Evolutionary conservation across 37 sponge, comb jelly and placozoan genomes (phyloP).

Genomic region (Oscarella lobularis): DNA sequence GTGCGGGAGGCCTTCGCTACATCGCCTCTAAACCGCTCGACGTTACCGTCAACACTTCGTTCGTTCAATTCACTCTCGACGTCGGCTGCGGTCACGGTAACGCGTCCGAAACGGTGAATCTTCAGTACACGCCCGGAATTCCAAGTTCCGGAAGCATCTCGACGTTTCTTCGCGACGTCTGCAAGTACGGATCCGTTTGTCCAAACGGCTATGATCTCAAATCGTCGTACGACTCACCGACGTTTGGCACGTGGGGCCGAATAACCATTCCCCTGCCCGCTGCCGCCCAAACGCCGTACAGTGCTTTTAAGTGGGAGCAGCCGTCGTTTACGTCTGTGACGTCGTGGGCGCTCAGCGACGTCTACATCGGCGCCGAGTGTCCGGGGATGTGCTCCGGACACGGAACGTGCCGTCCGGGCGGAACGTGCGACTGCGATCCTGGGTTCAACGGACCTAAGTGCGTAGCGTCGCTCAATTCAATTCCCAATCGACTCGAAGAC

Average conservation of each 20-base stretch:
- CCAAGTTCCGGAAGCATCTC: too few species aligned
- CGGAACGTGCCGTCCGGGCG: not conserved
- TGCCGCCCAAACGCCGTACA: not conserved
- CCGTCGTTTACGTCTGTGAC: not conserved
- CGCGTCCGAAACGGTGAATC: not conserved
- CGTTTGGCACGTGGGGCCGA: not conserved
- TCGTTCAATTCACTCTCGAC: conserved; percentile 3
- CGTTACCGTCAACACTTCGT: not conserved
- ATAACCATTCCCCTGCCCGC: not conserved
- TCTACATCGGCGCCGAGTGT: not conserved
- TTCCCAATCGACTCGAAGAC: not conserved
- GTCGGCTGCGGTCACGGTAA: not conserved
- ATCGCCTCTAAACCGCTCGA: not conserved
- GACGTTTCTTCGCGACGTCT: not conserved
- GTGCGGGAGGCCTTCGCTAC: not conserved
- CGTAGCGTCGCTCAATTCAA: not conserved
- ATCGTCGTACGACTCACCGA: not conserved
- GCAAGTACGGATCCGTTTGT: not conserved
- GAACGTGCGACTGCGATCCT: not conserved
- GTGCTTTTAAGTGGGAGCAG: not conserved
- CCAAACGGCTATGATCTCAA: not conserved
- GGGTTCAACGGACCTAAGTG: not conserved
- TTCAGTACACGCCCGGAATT: not conserved
- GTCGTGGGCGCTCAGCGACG: not conserved
- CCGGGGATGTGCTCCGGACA: conserved; percentile 4